These are phyloP conservation scores for Hyperopisus bebe DNA, from an alignment of 2,113 vertebrate genomes.

Conservation along the genomic window DNA sequence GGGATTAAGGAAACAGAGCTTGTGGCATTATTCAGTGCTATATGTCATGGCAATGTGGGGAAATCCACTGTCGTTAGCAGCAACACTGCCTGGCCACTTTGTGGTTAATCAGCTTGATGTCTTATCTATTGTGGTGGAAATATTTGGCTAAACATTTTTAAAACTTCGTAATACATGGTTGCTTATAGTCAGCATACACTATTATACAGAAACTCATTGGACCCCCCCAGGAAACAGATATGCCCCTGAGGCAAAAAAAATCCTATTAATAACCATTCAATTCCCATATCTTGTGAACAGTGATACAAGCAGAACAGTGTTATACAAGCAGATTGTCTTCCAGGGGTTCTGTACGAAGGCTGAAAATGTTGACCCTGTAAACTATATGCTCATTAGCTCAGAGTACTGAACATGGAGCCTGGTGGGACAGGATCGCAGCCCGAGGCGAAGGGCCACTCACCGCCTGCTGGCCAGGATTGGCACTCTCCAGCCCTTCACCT, in stretches of 20 bases:
- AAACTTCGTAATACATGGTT: background rate
- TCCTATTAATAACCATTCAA: constrained; percentile 3
- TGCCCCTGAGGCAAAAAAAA: background rate
- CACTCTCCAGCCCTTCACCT: constrained; percentile 94
- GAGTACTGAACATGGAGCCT: background rate
- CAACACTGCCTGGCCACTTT: background rate
- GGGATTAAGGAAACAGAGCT: background rate
- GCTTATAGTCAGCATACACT: background rate
- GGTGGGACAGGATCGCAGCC: background rate
- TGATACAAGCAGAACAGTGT: background rate
- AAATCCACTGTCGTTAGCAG: background rate
- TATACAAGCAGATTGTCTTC: background rate
- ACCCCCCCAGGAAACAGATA: background rate
- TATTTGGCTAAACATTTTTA: background rate
- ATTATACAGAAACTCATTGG: background rate
- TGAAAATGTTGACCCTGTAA: background rate
- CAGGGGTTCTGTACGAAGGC: background rate
- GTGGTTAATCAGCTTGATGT: background rate
- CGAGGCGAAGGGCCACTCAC: constrained; percentile 43
- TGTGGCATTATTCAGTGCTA: background rate
- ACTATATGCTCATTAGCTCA: background rate
- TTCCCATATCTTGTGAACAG: background rate
- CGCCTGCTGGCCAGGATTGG: constrained; percentile 82
- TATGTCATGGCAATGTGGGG: background rate
- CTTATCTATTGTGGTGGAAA: background rate